phyloP scores from a whole-genome alignment of 2,113 vertebrate genomes.

The Campylomormyrus numenius region DNA sequence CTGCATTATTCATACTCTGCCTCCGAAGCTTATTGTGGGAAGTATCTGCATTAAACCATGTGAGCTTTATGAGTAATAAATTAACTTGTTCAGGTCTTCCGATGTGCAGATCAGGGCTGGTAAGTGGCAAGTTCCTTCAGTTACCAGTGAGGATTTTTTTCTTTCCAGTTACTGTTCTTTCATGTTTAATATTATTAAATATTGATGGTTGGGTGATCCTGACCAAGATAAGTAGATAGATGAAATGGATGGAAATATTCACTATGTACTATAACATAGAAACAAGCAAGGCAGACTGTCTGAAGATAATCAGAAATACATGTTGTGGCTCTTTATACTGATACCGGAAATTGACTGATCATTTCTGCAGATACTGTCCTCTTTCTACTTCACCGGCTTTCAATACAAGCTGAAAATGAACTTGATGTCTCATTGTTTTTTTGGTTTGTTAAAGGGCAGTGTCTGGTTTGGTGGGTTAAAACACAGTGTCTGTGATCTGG shows the following conservation, averaged over 20 bases:
- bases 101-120: background rate
- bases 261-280: background rate
- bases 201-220: background rate
- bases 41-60: background rate
- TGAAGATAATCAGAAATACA: background rate
- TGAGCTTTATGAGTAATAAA: background rate
- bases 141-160: background rate
- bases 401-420: background rate
- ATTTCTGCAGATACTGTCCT: background rate
- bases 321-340: background rate
- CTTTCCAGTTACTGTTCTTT: background rate
- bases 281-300: background rate
- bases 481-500: background rate
- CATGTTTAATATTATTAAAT: background rate
- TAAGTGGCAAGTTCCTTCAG: background rate
- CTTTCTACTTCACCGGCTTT: background rate
- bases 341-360: background rate
- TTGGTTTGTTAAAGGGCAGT: background rate
- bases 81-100: background rate
- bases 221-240: background rate
- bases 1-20: background rate
- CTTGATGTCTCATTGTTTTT: background rate
- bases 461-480: background rate
- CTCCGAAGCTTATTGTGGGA: background rate
- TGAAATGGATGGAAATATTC: background rate